Conservation (phyloP, 2,888 invertebrate species). For the Scaptomyza parva region DNA sequence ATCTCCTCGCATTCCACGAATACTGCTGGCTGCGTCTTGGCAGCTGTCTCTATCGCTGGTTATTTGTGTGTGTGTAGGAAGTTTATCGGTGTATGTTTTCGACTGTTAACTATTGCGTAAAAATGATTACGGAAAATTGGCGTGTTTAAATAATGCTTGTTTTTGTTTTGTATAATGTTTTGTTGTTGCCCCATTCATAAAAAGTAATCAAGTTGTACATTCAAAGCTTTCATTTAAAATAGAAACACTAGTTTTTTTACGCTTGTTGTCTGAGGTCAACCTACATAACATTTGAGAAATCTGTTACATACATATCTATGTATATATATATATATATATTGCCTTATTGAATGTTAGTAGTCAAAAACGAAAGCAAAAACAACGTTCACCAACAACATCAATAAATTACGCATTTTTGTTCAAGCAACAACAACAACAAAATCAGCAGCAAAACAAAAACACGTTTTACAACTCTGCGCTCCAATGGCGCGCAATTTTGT, state of each 20-base stretch:
- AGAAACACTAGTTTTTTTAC: slow-evolving; percentile 45
- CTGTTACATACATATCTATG: slow-evolving; percentile 5
- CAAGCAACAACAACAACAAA: slow-evolving; percentile 28
- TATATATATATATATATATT: slow-evolving; percentile 7
- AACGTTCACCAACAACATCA: slow-evolving; percentile 28
- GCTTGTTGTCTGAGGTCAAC: slow-evolving; percentile 72
- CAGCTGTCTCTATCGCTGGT: slow-evolving; percentile 17
- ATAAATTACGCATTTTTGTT: slow-evolving; percentile 71
- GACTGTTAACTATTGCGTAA: slow-evolving; percentile 41
- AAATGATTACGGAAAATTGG: slow-evolving; percentile 28
- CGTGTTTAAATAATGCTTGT: slow-evolving; percentile 7
- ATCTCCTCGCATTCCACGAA: slow-evolving; percentile 18
- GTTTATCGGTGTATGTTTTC: slow-evolving; percentile 29
- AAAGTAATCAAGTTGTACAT: slow-evolving; percentile 9
- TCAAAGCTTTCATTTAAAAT: slow-evolving; percentile 34
- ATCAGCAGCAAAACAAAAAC: slow-evolving; percentile 63
- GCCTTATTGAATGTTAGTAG: slow-evolving; percentile 21
- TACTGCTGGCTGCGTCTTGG: slow-evolving; percentile 41
- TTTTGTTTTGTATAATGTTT: background rate
- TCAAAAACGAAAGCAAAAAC: slow-evolving; percentile 61
- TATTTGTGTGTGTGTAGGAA: slow-evolving; percentile 9
- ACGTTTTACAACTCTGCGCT: slow-evolving; percentile 73
- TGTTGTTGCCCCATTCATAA: slow-evolving; percentile 28
- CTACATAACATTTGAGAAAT: slow-evolving; percentile 36
- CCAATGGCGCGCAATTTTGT: slow-evolving; percentile 72